Conservation (phyloP, 2,888 invertebrate genomes). For the Malthinus flaveolus region DNA sequence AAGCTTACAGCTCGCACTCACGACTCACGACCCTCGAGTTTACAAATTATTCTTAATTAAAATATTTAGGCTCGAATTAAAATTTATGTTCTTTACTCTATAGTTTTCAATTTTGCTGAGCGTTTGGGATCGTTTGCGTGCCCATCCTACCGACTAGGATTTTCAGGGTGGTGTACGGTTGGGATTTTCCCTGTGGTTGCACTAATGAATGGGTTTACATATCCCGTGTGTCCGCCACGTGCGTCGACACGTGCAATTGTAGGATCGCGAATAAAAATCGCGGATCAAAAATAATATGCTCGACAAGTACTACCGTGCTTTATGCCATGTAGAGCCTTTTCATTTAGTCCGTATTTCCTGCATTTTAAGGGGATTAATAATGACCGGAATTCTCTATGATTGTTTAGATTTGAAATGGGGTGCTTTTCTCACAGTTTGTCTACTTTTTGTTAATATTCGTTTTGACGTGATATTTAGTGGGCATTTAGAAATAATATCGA, state of each 20-base stretch:
- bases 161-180: slow-evolving; percentile 25
- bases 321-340: slow-evolving; percentile 40
- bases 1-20: no score
- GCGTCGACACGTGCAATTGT: slow-evolving; percentile 43
- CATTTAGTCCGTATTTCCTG: slow-evolving; percentile 39
- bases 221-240: slow-evolving; percentile 53
- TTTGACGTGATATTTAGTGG: slow-evolving; percentile 20
- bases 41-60: no score
- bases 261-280: slow-evolving; percentile 48
- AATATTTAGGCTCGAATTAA: not conserved
- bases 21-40: no score
- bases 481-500: slow-evolving; percentile 8
- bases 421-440: slow-evolving; percentile 24
- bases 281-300: slow-evolving; percentile 53
- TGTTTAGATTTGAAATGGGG: slow-evolving; percentile 20
- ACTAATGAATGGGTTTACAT: slow-evolving; percentile 58
- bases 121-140: slow-evolving; percentile 18
- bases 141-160: slow-evolving; percentile 12
- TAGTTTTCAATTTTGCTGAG: not conserved
- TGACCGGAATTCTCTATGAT: slow-evolving; percentile 21
- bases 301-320: slow-evolving; percentile 48
- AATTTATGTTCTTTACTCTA: not conserved
- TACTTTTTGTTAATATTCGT: slow-evolving; percentile 17
- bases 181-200: slow-evolving; percentile 56
- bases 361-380: slow-evolving; percentile 30